Percentiles rank a stretch among this genome's conserved stretches.
These are phyloP conservation scores for Cataglyphis livida DNA, from an alignment of 2,888 invertebrate genomes.

Conservation along the genomic window DNA sequence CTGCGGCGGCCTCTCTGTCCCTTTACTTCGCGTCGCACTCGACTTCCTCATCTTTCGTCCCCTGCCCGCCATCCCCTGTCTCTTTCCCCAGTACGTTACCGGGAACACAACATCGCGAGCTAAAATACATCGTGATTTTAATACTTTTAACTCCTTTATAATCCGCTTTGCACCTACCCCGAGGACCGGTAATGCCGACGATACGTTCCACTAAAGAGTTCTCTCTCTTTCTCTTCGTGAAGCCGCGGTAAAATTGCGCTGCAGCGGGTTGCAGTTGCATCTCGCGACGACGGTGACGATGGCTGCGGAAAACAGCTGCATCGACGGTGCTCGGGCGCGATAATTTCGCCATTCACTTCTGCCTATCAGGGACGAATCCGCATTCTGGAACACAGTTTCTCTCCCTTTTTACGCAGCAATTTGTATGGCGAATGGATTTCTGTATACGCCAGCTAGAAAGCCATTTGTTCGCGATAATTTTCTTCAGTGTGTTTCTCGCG, in stretches of 20 bases:
- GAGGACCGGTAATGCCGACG: slow-evolving; percentile 55
- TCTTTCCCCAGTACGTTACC: slow-evolving; percentile 23
- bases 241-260: slow-evolving; percentile 26
- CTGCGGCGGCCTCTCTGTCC: slow-evolving; percentile 41
- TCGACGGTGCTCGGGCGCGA: slow-evolving; percentile 3
- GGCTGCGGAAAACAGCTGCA: slow-evolving; percentile 49
- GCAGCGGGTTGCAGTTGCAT: slow-evolving; percentile 1
- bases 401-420: slow-evolving; percentile 47
- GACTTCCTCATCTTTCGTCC: slow-evolving; percentile 62
- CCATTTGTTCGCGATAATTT: slow-evolving; percentile 64
- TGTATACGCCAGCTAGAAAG: slow-evolving; percentile 42
- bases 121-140: slow-evolving; percentile 84
- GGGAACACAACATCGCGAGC: slow-evolving; percentile 57
- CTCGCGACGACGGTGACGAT: slow-evolving; percentile 22
- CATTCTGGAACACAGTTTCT: slow-evolving; percentile 24
- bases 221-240: slow-evolving; percentile 14
- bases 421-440: slow-evolving; percentile 61
- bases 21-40: slow-evolving; percentile 65
- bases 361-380: slow-evolving; percentile 28
- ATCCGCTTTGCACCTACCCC: slow-evolving; percentile 80
- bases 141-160: slow-evolving; percentile 83
- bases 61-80: slow-evolving; percentile 39
- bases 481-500: slow-evolving; percentile 10
- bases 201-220: slow-evolving; percentile 24
- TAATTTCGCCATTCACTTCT: slow-evolving; percentile 70